Evolutionary conservation across 2,888 invertebrate species (phyloP).

Genomic region (Pseudanteris insignis): DNA sequence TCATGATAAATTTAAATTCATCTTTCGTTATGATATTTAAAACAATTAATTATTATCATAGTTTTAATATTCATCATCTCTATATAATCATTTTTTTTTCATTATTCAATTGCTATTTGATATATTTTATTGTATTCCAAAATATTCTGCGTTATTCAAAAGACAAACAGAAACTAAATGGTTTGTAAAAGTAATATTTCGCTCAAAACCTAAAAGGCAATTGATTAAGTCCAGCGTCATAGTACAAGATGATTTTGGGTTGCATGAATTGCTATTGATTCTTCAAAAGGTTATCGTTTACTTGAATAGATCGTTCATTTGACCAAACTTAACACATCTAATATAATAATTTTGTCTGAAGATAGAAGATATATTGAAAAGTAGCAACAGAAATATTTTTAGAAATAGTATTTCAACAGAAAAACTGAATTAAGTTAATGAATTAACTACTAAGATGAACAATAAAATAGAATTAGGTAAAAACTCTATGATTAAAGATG

Average conservation of each 20-base stretch:
- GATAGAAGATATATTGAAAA: constrained; percentile 8
- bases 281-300: constrained; percentile 65
- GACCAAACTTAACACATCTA: constrained; percentile 8
- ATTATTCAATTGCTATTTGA: constrained; percentile 7
- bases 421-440: too few relatives aligned
- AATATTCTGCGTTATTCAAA: constrained; percentile 5
- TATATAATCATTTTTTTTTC: too few relatives aligned
- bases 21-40: too few relatives aligned
- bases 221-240: constrained; percentile 67
- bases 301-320: constrained; percentile 38
- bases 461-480: too few relatives aligned
- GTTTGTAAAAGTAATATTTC: constrained; percentile 25
- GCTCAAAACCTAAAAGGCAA: constrained; percentile 18
- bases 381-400: too few relatives aligned
- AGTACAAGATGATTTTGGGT: constrained; percentile 74
- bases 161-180: constrained; percentile 41
- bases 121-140: not conserved
- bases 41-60: too few relatives aligned
- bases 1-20: too few relatives aligned
- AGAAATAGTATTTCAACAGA: too few relatives aligned
- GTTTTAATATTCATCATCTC: too few relatives aligned
- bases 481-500: constrained; percentile 4
- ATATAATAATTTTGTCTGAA: constrained; percentile 13
- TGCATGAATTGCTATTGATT: constrained; percentile 75
- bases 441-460: too few relatives aligned